These are phyloP conservation scores for Eristalis arbustorum DNA, from an alignment of 2,888 invertebrate genomes.

Conservation along the genomic window DNA sequence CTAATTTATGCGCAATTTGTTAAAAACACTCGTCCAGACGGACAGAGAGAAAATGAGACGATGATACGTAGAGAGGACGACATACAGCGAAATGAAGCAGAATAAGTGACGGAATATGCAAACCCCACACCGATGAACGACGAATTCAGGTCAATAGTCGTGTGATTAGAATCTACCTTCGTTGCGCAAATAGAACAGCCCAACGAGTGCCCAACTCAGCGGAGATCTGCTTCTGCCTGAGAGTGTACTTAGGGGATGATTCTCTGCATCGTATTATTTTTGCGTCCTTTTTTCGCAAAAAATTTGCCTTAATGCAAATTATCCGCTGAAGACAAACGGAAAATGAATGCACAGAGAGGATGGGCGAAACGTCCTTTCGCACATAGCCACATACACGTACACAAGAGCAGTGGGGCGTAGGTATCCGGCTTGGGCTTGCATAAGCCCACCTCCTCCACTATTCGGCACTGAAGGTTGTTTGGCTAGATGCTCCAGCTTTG, in stretches of 20 bases:
- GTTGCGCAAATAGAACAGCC: slow-evolving; percentile 22
- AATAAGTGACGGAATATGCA: slow-evolving; percentile 3
- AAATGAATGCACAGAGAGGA: neutral
- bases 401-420: neutral
- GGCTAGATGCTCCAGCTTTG: slow-evolving; percentile 33
- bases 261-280: neutral
- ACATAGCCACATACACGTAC: neutral
- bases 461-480: slow-evolving; percentile 26
- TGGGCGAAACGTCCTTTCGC: neutral
- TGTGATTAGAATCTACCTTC: slow-evolving; percentile 60
- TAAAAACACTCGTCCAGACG: slow-evolving; percentile 11
- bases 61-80: neutral
- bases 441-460: neutral
- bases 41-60: neutral
- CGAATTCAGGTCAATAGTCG: slow-evolving; percentile 58
- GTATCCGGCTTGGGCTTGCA: neutral
- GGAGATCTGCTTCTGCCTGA: neutral
- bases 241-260: slow-evolving; percentile 34
- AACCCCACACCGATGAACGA: slow-evolving; percentile 9
- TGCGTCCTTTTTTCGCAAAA: neutral
- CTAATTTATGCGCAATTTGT: slow-evolving; percentile 52
- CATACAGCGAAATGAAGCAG: neutral
- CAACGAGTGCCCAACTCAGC: slow-evolving; percentile 2
- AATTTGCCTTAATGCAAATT: slow-evolving; percentile 36
- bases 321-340: neutral